Conservation (phyloP, 2,113 vertebrate species). For the Neodontobutis hainanensis region DNA sequence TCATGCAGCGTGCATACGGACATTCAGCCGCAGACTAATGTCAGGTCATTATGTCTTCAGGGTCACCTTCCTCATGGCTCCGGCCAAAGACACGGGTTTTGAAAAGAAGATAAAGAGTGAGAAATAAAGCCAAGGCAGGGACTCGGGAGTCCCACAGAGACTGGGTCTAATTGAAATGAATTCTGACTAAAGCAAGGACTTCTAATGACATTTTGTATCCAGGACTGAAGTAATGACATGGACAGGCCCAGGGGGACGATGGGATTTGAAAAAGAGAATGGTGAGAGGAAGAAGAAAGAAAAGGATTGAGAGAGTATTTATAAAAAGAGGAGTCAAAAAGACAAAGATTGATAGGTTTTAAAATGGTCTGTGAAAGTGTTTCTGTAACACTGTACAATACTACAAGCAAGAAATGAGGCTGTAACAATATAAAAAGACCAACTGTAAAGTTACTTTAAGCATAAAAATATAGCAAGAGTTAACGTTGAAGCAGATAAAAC, state of each 20-base stretch:
- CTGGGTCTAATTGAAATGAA: slow-evolving; percentile 73
- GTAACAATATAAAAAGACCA: too few species aligned
- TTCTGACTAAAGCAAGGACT: slow-evolving; percentile 72
- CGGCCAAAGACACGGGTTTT: slow-evolving; percentile 3
- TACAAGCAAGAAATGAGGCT: too few species aligned
- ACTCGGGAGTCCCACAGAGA: slow-evolving; percentile 56
- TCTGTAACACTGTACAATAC: too few species aligned
- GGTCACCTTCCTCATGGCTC: slow-evolving; percentile 39
- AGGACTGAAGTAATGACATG: slow-evolving; percentile 72
- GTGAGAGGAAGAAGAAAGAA: neutral
- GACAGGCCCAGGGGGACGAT: slow-evolving; percentile 45
- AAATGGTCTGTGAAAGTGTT: neutral
- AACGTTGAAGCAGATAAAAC: too few species aligned
- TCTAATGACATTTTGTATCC: slow-evolving; percentile 74
- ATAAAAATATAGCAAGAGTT: too few species aligned
- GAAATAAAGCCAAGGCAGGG: slow-evolving; percentile 1
- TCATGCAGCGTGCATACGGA: neutral
- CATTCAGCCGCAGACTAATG: neutral
- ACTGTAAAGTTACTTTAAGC: too few species aligned
- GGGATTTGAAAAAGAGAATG: slow-evolving; percentile 53
- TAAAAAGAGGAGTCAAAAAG: slow-evolving; percentile 14
- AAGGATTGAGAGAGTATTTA: neutral
- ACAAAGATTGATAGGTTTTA: neutral
- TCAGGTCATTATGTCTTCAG: slow-evolving; percentile 16
- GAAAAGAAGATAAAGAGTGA: slow-evolving; percentile 2